Base-by-base conservation (phyloP, 1,140 invertebrate species). In the Cotesia vestalis region DNA sequence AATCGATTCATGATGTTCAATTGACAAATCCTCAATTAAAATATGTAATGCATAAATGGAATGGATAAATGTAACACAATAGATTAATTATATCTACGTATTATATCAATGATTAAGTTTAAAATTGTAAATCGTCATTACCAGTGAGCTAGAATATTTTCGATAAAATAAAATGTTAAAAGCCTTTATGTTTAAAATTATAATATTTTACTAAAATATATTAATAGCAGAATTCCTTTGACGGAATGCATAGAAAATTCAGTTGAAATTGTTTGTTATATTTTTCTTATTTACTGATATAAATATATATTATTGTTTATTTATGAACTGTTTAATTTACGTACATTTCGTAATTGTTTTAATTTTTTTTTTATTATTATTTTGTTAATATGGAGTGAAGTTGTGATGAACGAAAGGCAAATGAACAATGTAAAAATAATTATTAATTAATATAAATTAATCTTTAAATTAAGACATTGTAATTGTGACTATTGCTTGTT, bases 251-350 rank as follows among this genome's bases (percentile, higher is more conserved):
- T 67, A 69, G 70, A 73, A 66, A 67, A 82, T 79, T 66, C 77
- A 81, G 73, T 76, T 79, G 63, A 81, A 85, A 81, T 84, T 82
- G 80, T 84, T 85, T 86, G 84, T 86, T 86, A 85, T 85, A 84
- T 85, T 81, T 83, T 83, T 85, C 82, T 85, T 83, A 82, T 83
- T 84, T 84, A 80, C 75, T 71, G 78, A 81, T 82, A 85, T 77
- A 81, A 78, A 81, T 82, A 85, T 77, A 81, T 78, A 84, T 83
- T 77, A 86, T 86, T 86, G 85, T 86, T 86, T 85, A 86, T 87
- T 87, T 86, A 86, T 86, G 79, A 75, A 80, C 81, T 85, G 84
- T 86, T 87, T 86, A 85, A 82, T 86, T 84, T 84, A 80, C 79
- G 69, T 80, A 80, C 27, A 27, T 27, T 27, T 27, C 27, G 27